Evolutionary conservation across 1,140 invertebrate genomes (phyloP).

Genomic region (Drosophila guanche): DNA sequence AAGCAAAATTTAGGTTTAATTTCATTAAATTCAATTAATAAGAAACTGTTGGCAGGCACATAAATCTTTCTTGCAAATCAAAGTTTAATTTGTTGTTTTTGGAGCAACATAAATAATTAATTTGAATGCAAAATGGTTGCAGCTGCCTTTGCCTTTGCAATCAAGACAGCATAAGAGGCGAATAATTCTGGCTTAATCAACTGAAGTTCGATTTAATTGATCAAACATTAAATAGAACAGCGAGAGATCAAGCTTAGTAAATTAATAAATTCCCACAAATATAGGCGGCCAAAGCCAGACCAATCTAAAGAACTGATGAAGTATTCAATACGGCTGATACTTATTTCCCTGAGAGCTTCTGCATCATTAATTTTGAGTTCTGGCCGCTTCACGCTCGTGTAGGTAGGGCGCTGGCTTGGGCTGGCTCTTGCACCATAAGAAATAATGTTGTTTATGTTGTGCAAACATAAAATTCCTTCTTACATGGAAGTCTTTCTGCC

Average conservation of each 20-base stretch:
- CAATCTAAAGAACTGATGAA: conserved; percentile 6
- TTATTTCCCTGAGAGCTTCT: conserved; percentile 41
- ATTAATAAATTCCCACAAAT: no score
- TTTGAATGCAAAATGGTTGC: no score
- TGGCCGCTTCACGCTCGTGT: conserved; percentile 51
- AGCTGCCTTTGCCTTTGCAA: no score
- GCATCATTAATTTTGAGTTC: conserved; percentile 63
- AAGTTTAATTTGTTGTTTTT: no score
- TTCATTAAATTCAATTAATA: no score
- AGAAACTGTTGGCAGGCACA: no score
- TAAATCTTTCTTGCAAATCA: no score
- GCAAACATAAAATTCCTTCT: conserved; percentile 76
- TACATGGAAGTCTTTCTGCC: conserved; percentile 27
- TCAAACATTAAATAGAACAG: no score
- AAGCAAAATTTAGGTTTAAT: background rate
- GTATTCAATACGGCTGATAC: conserved; percentile 10
- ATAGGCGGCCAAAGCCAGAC: no score
- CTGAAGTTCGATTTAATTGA: no score
- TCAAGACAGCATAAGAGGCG: no score
- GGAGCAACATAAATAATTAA: background rate
- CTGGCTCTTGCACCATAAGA: conserved; percentile 65
- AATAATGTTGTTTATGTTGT: conserved; percentile 82
- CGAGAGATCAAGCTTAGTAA: background rate
- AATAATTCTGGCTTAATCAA: no score
- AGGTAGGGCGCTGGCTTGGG: conserved; percentile 47